A percentile compares a stretch with the other conserved stretches of the same genome.
phyloP scores from a whole-genome alignment of 2,797 vertebrate species.

The Harpagifer antarcticus region DNA sequence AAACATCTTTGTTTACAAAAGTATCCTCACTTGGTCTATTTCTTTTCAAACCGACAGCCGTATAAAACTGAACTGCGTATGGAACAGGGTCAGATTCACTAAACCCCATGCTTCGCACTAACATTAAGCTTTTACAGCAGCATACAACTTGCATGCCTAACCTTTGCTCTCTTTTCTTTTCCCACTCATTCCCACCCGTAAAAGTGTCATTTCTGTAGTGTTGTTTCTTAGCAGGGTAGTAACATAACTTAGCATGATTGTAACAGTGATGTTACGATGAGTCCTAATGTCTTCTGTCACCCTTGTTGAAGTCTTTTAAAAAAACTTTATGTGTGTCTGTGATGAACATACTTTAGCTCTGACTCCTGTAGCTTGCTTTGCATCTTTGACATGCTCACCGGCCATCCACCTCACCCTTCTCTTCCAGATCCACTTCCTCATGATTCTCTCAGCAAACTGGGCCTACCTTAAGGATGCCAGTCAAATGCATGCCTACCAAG shows the following conservation, averaged over 20 bases:
- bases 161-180: constrained; percentile 33
- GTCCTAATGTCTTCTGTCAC: constrained; percentile 43
- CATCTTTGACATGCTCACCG: constrained; percentile 95
- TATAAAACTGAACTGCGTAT: background rate
- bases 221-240: constrained; percentile 20
- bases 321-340: constrained; percentile 60
- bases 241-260: constrained; percentile 35
- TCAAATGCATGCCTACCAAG: constrained; percentile 99
- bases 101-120: constrained; percentile 70
- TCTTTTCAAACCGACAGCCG: constrained; percentile 54
- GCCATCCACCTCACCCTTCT: constrained; percentile 98
- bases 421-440: constrained; percentile 99
- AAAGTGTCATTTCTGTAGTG: constrained; percentile 53
- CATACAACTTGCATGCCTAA: constrained; percentile 54
- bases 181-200: constrained; percentile 40
- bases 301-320: constrained; percentile 43
- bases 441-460: constrained; percentile 99
- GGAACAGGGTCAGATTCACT: constrained; percentile 36
- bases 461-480: constrained; percentile 99
- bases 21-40: constrained; percentile 75
- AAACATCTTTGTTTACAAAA: constrained; percentile 88
- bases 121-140: constrained; percentile 58
- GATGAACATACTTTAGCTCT: constrained; percentile 83
- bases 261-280: constrained; percentile 51
- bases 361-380: constrained; percentile 93